Percentiles rank a stretch among this genome's conserved stretches.
Conservation (phyloP, 2,113 vertebrate genomes). For the Gnathonemus longibarbis region DNA sequence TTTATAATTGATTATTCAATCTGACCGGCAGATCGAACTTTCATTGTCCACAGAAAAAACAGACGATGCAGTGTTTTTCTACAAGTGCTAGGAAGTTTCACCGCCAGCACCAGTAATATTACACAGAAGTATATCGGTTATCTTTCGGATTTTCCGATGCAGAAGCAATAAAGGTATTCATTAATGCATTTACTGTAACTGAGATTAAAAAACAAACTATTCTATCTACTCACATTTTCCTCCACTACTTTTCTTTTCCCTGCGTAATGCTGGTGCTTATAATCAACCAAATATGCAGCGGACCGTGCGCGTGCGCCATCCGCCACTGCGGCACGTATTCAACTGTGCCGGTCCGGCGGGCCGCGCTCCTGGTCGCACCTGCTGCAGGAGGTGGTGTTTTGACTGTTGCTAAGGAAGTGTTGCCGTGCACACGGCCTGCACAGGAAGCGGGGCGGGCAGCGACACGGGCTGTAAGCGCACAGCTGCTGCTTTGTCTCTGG, state of each 20-base stretch:
- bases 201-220: neutral
- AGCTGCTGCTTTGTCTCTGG: neutral
- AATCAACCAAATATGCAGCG: neutral
- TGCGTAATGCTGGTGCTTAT: neutral
- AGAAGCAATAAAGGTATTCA: neutral
- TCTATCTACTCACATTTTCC: neutral
- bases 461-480: neutral
- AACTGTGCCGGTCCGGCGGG: neutral
- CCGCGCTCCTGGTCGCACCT: neutral
- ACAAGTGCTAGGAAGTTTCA: neutral
- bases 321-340: neutral
- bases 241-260: neutral
- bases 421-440: neutral
- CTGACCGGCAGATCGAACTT: neutral
- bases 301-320: neutral
- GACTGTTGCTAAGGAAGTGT: constrained; percentile 1
- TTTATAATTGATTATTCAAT: neutral
- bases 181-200: neutral
- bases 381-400: neutral
- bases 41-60: neutral
- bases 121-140: neutral
- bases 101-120: neutral
- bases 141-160: neutral
- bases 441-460: neutral
- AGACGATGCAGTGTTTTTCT: neutral